Conservation (phyloP, 2,113 vertebrate genomes). For the Puma concolor region DNA sequence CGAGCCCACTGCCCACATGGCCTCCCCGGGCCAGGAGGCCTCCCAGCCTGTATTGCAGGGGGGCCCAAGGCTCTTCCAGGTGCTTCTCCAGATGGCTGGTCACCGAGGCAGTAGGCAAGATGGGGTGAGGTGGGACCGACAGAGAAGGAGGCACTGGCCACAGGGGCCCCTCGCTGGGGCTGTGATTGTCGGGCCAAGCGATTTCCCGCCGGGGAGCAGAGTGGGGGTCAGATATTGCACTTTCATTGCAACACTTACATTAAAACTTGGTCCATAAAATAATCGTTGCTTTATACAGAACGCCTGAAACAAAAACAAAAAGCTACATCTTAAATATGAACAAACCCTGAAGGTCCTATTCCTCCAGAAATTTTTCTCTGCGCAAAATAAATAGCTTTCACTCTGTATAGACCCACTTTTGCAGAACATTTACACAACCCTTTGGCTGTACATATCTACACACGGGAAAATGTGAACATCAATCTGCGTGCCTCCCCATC, state of each 20-base stretch:
- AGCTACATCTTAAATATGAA: conserved; percentile 92
- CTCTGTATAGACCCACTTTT: conserved; percentile 87
- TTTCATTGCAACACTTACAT: conserved; percentile 86
- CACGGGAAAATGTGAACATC: conserved; percentile 67
- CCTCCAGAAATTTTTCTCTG: conserved; percentile 87
- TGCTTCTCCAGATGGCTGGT: conserved; percentile 60
- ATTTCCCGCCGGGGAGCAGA: conserved; percentile 46
- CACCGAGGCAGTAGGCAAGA: conserved; percentile 42
- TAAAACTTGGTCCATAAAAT: conserved; percentile 90
- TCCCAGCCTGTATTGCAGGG: conserved; percentile 69
- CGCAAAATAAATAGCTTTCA: conserved; percentile 95
- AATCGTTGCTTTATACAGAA: conserved; percentile 86
- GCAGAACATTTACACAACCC: conserved; percentile 88
- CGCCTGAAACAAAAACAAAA: conserved; percentile 86
- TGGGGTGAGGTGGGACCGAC: neutral
- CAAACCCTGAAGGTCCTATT: conserved; percentile 90
- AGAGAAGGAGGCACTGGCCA: conserved; percentile 61
- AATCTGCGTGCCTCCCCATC: neutral
- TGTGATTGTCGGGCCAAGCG: conserved; percentile 87
- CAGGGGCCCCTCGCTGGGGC: conserved; percentile 48
- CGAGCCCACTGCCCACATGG: neutral
- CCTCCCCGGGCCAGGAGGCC: neutral
- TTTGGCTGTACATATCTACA: conserved; percentile 93
- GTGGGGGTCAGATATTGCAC: conserved; percentile 87
- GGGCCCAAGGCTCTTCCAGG: conserved; percentile 17